A percentile compares a stretch with the other conserved stretches of the same genome.
Evolutionary conservation across 1,140 invertebrate species (phyloP).

Genomic region (Rhagoletis zephyria): DNA sequence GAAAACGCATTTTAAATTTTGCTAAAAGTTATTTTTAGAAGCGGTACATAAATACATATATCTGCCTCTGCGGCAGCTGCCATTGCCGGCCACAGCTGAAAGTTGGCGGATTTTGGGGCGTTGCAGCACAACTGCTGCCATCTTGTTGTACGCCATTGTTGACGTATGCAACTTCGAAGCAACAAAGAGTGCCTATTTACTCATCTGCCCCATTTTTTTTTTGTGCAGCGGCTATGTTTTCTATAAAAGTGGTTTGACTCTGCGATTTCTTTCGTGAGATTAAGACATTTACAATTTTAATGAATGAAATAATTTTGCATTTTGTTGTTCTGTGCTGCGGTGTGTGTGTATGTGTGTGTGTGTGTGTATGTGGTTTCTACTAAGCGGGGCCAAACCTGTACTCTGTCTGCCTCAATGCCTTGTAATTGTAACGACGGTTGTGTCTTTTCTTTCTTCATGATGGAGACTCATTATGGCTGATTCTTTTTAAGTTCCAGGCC

Average conservation of each 20-base stretch:
- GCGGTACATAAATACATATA: not conserved
- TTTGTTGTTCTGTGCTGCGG: not conserved
- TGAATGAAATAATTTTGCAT: constrained; percentile 58
- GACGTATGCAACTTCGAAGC: not conserved
- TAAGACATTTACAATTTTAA: constrained; percentile 60
- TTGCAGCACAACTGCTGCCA: constrained; percentile 7
- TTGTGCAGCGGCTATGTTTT: not conserved
- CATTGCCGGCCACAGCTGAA: not conserved
- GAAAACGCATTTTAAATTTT: constrained; percentile 52
- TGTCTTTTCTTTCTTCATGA: not conserved
- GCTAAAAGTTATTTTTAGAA: constrained; percentile 26
- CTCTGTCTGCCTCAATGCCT: not conserved
- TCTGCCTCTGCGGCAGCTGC: not conserved
- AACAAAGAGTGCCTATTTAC: not conserved
- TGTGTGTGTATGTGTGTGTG: not conserved
- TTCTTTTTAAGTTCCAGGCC: constrained; percentile 36
- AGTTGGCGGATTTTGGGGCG: not conserved
- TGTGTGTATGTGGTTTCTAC: not conserved
- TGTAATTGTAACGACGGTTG: constrained; percentile 35
- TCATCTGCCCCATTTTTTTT: constrained; percentile 36
- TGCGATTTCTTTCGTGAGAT: constrained; percentile 57
- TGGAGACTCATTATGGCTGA: constrained; percentile 55
- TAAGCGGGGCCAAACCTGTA: constrained; percentile 7
- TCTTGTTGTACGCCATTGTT: constrained; percentile 16
- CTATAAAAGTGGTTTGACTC: constrained; percentile 10